phyloP scores from a whole-genome alignment of 2,888 invertebrate genomes.

The Cheilosia soror region DNA sequence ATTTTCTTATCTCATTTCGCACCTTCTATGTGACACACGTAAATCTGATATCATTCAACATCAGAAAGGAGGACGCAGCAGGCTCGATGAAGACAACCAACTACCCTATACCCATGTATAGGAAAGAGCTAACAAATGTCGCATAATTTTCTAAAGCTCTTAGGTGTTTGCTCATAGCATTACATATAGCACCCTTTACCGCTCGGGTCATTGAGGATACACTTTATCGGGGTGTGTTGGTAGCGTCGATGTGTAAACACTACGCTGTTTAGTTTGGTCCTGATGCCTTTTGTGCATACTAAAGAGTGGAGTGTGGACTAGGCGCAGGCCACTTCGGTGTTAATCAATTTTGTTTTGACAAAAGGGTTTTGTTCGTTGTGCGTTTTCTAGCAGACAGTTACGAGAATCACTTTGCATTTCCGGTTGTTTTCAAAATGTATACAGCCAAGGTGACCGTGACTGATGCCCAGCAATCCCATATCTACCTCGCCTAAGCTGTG shows the following conservation, averaged over 20 bases:
- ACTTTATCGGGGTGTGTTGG: constrained; percentile 19
- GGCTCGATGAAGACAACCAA: constrained; percentile 53
- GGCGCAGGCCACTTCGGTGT: constrained; percentile 53
- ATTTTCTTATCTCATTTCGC: constrained; percentile 72
- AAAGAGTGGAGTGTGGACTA: background rate
- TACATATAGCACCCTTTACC: constrained; percentile 41
- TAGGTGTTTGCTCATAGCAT: constrained; percentile 67
- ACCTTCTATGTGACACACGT: constrained; percentile 70
- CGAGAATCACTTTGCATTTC: constrained; percentile 50
- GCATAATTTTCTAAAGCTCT: constrained; percentile 73
- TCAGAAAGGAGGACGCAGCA: constrained; percentile 43
- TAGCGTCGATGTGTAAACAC: constrained; percentile 32
- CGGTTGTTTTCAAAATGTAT: constrained; percentile 53
- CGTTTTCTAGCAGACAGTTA: constrained; percentile 10
- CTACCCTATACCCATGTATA: constrained; percentile 14
- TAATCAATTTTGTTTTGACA: constrained; percentile 70
- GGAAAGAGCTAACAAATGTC: constrained; percentile 69
- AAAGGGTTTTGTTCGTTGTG: constrained; percentile 39
- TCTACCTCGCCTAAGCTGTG: background rate
- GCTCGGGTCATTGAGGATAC: background rate
- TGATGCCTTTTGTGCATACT: constrained; percentile 42
- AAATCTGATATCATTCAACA: constrained; percentile 73
- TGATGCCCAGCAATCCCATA: constrained; percentile 59
- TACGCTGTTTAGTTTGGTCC: constrained; percentile 8
- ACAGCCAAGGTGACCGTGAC: constrained; percentile 66